Evolutionary conservation across 2,113 vertebrate genomes (phyloP).

Genomic region (Apteryx owenii): DNA sequence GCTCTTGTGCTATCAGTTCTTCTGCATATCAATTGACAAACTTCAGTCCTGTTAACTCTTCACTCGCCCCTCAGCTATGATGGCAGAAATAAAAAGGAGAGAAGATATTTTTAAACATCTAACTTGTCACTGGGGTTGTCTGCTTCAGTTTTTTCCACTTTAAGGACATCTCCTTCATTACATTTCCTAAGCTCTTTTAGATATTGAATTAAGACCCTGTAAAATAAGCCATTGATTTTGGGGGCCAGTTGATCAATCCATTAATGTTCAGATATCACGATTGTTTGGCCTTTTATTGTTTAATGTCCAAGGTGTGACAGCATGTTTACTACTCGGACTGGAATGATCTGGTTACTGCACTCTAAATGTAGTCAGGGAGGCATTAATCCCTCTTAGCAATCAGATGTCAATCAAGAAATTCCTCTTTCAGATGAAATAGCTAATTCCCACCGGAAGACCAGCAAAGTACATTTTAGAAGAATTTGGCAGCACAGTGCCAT

Average conservation of each 20-base stretch:
- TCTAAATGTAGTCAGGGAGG: neutral
- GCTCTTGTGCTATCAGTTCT: no score
- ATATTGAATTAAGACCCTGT: neutral
- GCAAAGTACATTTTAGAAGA: neutral
- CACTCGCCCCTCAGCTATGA: neutral
- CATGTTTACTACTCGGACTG: neutral
- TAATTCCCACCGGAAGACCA: neutral
- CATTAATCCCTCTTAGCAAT: neutral
- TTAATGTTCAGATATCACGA: accelerated
- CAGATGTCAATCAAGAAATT: neutral
- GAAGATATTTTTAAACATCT: neutral
- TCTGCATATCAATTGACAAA: no score
- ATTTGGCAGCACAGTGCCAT: neutral
- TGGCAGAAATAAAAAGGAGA: neutral
- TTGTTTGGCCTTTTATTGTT: neutral
- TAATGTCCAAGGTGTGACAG: neutral
- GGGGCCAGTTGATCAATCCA: neutral
- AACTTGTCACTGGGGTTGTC: neutral
- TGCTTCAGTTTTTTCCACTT: neutral
- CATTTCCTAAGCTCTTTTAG: neutral
- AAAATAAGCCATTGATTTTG: neutral
- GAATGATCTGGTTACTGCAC: accelerated
- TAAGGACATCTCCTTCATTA: neutral
- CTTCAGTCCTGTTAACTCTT: no score
- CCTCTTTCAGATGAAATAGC: neutral